Conservation (phyloP, 2,797 vertebrate species). For the Knipowitschia caucasica region DNA sequence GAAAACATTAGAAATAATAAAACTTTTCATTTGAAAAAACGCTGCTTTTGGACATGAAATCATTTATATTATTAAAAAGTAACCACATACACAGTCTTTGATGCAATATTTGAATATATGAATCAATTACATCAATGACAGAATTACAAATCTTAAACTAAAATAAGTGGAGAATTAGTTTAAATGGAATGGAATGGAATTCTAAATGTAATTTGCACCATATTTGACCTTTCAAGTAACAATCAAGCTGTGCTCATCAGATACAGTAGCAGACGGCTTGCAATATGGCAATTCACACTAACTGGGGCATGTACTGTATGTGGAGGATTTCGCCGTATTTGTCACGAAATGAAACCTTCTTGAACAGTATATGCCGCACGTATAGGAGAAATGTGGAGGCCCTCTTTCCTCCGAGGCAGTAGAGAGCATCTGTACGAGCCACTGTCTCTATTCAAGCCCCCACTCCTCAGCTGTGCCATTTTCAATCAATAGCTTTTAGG, state of each 20-base stretch:
- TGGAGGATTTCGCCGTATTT: constrained; percentile 16
- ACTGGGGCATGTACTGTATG: constrained; percentile 33
- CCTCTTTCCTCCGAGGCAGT: constrained; percentile 40
- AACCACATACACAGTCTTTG: too few relatives aligned
- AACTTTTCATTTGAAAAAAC: too few relatives aligned
- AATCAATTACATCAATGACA: too few relatives aligned
- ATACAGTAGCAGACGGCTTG: constrained; percentile 57
- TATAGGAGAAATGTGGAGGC: constrained; percentile 30
- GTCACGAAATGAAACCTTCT: constrained; percentile 38
- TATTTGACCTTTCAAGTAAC: neutral
- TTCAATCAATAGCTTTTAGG: constrained; percentile 69
- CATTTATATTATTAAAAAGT: too few relatives aligned
- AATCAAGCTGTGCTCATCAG: constrained; percentile 22
- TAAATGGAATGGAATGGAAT: too few relatives aligned
- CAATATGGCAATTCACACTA: constrained; percentile 42
- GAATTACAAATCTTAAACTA: too few relatives aligned
- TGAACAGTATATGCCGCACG: constrained; percentile 23
- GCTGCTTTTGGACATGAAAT: too few relatives aligned
- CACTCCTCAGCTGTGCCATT: constrained; percentile 67
- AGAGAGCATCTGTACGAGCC: constrained; percentile 66
- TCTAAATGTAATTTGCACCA: too few relatives aligned
- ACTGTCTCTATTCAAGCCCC: constrained; percentile 58
- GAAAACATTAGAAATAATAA: too few relatives aligned
- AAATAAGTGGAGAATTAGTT: too few relatives aligned
- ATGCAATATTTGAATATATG: too few relatives aligned